phyloP scores from a whole-genome alignment of 64 coral and sea anemone species.

The Montipora cactus region DNA sequence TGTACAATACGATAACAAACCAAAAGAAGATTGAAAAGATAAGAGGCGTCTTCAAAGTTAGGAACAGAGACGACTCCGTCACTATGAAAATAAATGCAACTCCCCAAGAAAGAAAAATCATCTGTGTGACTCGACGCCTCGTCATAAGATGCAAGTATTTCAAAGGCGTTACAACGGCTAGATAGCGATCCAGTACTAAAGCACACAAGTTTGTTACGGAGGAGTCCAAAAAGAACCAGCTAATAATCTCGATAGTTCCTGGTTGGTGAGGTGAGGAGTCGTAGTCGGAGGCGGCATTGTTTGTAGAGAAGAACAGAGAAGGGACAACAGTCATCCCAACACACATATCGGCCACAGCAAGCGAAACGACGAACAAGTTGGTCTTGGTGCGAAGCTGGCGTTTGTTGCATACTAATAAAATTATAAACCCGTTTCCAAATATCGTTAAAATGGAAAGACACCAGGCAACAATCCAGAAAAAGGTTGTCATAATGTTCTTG shows the following conservation, averaged over 20 bases:
- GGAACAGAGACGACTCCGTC: too few relatives aligned
- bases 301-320: background rate
- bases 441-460: background rate
- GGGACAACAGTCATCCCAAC: background rate
- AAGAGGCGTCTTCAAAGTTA: background rate
- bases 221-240: background rate
- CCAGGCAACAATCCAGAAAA: background rate
- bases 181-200: constrained; percentile 36
- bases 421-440: background rate
- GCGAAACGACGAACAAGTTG: background rate
- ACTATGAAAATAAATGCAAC: background rate
- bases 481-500: background rate
- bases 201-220: constrained; percentile 33
- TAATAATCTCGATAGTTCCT: background rate
- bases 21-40: background rate
- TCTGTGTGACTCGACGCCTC: background rate
- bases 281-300: background rate
- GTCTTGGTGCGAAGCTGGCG: background rate
- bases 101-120: background rate
- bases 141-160: constrained; percentile 37
- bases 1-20: background rate
- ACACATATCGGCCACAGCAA: background rate
- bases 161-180: constrained; percentile 33
- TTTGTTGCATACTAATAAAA: background rate
- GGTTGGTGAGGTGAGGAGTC: background rate